phyloP scores from a whole-genome alignment of 2,888 invertebrate genomes.

The Acleris sparsana region DNA sequence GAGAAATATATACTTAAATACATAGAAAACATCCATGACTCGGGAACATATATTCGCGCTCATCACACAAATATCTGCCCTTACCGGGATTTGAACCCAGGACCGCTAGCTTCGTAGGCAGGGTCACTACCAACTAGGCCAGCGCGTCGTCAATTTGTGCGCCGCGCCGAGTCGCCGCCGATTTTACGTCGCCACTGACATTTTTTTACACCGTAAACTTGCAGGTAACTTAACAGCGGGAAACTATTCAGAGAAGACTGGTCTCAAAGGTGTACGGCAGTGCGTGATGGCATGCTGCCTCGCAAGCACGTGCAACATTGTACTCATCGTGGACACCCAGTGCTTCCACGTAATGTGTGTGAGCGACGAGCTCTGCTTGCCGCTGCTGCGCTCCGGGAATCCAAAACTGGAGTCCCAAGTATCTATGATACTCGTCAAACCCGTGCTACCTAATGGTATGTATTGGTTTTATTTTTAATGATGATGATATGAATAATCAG shows the following conservation, averaged over 20 bases:
- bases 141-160: too few species aligned
- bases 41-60: too few species aligned
- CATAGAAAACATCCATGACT: too few species aligned
- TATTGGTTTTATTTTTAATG: conserved; percentile 11
- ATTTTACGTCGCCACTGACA: too few species aligned
- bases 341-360: conserved; percentile 91
- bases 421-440: conserved; percentile 90
- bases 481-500: too few species aligned
- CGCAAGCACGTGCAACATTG: conserved; percentile 88
- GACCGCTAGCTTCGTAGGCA: too few species aligned
- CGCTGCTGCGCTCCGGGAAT: conserved; percentile 79
- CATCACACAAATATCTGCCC: too few species aligned
- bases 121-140: too few species aligned
- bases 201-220: too few species aligned
- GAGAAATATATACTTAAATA: too few species aligned
- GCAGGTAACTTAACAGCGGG: conserved; percentile 84
- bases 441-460: conserved; percentile 83
- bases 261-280: conserved; percentile 80
- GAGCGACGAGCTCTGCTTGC: conserved; percentile 88
- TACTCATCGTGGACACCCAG: conserved; percentile 88
- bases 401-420: conserved; percentile 85
- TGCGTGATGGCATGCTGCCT: conserved; percentile 88
- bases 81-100: too few species aligned
- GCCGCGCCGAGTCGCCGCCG: too few species aligned
- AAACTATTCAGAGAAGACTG: conserved; percentile 82